Evolutionary conservation across 1,140 invertebrate species (phyloP).

Genomic region (Zaprionus ghesquierei): DNA sequence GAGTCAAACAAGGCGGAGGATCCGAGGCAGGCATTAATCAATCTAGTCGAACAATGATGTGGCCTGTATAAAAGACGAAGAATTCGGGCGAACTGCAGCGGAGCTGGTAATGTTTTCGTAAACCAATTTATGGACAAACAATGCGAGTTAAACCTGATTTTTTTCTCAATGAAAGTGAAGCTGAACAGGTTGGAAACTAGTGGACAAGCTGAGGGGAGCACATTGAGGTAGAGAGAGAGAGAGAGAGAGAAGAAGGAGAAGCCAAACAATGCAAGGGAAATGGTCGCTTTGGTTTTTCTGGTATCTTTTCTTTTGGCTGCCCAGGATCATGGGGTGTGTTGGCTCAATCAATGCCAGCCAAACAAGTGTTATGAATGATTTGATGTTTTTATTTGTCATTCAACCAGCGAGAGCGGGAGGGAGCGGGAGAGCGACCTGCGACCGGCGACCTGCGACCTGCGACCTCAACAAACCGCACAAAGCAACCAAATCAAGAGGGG

Average conservation of each 20-base stretch:
- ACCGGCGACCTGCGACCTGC: conserved; percentile 33
- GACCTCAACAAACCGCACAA: conserved; percentile 73
- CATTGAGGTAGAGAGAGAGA: not conserved
- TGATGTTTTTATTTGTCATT: conserved; percentile 74
- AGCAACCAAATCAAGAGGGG: conserved; percentile 20
- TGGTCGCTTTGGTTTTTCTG: conserved; percentile 37
- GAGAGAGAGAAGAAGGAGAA: conserved; percentile 1
- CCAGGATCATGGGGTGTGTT: conserved; percentile 73
- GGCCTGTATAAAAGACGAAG: conserved; percentile 8
- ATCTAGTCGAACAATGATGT: conserved; percentile 54
- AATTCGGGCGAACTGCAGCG: conserved; percentile 59
- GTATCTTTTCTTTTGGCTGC: not conserved
- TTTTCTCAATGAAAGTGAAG: conserved; percentile 72
- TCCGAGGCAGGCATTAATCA: conserved; percentile 63
- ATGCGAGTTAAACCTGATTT: conserved; percentile 35
- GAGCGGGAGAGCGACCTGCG: not conserved
- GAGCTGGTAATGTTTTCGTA: conserved; percentile 66
- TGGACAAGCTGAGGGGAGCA: not conserved
- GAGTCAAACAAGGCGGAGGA: conserved; percentile 32
- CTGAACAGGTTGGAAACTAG: not conserved
- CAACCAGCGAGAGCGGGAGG: not conserved
- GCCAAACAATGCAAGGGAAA: conserved; percentile 63
- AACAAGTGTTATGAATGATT: conserved; percentile 80
- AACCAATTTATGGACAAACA: conserved; percentile 59
- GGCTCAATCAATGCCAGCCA: conserved; percentile 73